A percentile compares a stretch with the other conserved stretches of the same genome.
Conservation (phyloP, 2,888 invertebrate genomes). For the Rhogogaster chlorosoma region DNA sequence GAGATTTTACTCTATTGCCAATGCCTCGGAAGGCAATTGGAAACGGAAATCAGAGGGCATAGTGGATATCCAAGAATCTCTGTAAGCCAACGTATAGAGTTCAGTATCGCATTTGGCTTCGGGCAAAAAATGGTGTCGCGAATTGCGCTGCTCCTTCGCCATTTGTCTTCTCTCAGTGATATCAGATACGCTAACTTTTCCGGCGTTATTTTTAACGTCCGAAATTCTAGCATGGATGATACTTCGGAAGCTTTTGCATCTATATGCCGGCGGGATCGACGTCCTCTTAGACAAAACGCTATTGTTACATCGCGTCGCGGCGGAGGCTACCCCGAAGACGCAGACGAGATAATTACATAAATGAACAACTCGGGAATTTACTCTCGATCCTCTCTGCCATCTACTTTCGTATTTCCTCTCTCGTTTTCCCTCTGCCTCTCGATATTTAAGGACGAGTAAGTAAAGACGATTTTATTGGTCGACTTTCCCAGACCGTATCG, state of each 20-base stretch:
- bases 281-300: conserved; percentile 36
- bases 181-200: conserved; percentile 26
- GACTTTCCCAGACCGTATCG: conserved; percentile 31
- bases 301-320: conserved; percentile 31
- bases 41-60: background rate
- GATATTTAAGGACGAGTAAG: conserved; percentile 34
- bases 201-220: background rate
- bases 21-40: background rate
- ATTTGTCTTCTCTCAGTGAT: conserved; percentile 20
- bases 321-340: conserved; percentile 55
- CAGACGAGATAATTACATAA: conserved; percentile 66
- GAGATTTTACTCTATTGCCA: background rate
- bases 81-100: background rate
- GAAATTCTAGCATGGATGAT: conserved; percentile 14
- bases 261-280: background rate
- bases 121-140: background rate
- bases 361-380: conserved; percentile 61
- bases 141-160: background rate
- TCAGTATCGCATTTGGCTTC: background rate
- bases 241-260: background rate
- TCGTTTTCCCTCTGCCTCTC: background rate
- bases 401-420: background rate
- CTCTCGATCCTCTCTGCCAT: conserved; percentile 17
- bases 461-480: conserved; percentile 51
- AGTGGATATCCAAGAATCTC: background rate